These are phyloP conservation scores for Diarsia brunnea DNA, from an alignment of 2,888 invertebrate species.

Conservation along the genomic window DNA sequence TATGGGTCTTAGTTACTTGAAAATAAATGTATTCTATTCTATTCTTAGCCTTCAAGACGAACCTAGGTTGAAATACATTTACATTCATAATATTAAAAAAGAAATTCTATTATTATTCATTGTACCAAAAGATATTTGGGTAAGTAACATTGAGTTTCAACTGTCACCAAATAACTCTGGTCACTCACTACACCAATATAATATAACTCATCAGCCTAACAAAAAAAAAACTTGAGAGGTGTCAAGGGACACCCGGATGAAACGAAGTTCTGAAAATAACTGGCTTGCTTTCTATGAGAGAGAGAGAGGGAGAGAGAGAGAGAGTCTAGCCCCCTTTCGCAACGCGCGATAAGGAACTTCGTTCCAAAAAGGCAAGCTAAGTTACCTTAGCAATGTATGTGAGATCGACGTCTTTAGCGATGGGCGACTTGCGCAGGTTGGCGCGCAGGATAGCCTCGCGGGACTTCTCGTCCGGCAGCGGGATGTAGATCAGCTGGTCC, in stretches of 20 bases:
- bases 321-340: no score
- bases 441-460: conserved; percentile 99
- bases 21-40: no score
- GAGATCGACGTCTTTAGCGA: conserved; percentile 98
- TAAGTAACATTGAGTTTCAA: background rate
- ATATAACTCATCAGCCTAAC: no score
- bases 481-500: conserved; percentile 99
- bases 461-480: conserved; percentile 99
- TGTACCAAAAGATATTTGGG: background rate
- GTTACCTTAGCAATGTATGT: conserved; percentile 95
- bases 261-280: no score
- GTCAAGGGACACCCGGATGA: no score
- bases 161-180: background rate
- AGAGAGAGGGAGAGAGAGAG: no score
- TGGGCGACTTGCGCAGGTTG: conserved; percentile 98
- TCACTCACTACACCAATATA: no score
- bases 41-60: background rate
- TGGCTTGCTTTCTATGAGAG: no score
- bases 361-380: no score
- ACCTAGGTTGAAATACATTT: background rate
- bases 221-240: background rate
- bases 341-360: no score
- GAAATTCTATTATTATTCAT: background rate
- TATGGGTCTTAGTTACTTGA: no score
- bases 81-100: background rate